Conservation (phyloP, 2,113 vertebrate species). For the Sterna hirundo region DNA sequence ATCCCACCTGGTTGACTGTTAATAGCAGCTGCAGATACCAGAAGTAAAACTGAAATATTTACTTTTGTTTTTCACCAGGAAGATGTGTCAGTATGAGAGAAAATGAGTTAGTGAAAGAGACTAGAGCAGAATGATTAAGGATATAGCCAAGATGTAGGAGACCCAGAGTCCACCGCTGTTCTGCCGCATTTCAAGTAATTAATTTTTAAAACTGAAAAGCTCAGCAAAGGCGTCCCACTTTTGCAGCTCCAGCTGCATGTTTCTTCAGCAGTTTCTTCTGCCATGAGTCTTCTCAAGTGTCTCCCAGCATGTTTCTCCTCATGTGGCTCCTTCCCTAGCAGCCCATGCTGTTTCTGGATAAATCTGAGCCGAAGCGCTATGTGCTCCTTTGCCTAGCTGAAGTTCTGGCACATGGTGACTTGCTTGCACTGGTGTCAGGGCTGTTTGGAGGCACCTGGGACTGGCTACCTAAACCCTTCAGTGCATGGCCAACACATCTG, state of each 20-base stretch:
- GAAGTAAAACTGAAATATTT: background rate
- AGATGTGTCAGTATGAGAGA: background rate
- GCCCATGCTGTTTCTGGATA: background rate
- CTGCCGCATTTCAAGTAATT: background rate
- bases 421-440: background rate
- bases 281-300: background rate
- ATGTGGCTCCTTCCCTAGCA: background rate
- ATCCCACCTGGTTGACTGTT: background rate
- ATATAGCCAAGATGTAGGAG: background rate
- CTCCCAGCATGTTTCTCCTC: background rate
- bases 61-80: background rate
- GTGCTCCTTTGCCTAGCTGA: background rate
- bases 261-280: background rate
- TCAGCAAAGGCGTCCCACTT: background rate
- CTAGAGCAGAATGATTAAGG: background rate
- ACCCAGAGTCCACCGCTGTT: background rate
- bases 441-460: background rate
- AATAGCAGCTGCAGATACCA: background rate
- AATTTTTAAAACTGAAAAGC: background rate
- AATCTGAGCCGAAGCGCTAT: accelerated
- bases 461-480: background rate
- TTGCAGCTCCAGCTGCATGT: background rate
- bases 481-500: accelerated
- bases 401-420: accelerated
- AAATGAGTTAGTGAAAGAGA: background rate